Evolutionary conservation across 2,797 vertebrate species (phyloP), one percentile per base, ranked within the genome.

Genomic region (Manis pentadactyla): DNA sequence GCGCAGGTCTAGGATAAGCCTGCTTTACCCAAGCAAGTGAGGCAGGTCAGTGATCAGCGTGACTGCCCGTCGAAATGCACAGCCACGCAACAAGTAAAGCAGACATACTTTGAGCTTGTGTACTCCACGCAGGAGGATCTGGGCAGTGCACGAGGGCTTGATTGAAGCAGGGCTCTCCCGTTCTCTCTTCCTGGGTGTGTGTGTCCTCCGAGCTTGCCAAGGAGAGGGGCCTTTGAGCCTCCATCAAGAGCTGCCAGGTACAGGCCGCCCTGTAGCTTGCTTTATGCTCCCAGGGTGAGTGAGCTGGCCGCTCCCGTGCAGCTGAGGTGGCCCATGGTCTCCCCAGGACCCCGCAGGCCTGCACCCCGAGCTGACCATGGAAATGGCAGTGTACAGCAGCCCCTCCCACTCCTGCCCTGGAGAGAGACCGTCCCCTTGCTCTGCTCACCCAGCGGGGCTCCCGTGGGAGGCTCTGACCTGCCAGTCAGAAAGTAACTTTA

Each of bases 31-130:
- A 4, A 68, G 74, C n/a, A 2, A 82, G 84, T 4, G 1, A 59
- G 39, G 27, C 42, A 8, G 68, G 6, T 9, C 29, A 0, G 0
- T 1, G 2, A 14, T 23, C 9, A 4, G 59, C 31, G 13, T 34
- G 7, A 18, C 51, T 88, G 27, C 49, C 63, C 29, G 61, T 21
- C 10, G 61, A 31, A 37, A 18, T 2, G 7, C 19, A 37, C 12
- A 53, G 27, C 86, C 21, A 23, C 59, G 93, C 9, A 0, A 18
- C 75, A 46, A 9, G 2, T 34, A 15, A 7, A 66, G 64, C 77
- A 51, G 25, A 51, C 8, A 3, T 17, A 0, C 42, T 74, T 63
- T 19, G 74, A 89, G 79, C 27, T 39, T 18, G 5, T 39, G 19
- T 64, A 1, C 14, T 31, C 55, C 37, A 4, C 27, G 2, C 42